Evolutionary conservation across 1,140 invertebrate genomes (phyloP), one percentile per base, ranked within the genome.

Genomic region (Magallana gigas): DNA sequence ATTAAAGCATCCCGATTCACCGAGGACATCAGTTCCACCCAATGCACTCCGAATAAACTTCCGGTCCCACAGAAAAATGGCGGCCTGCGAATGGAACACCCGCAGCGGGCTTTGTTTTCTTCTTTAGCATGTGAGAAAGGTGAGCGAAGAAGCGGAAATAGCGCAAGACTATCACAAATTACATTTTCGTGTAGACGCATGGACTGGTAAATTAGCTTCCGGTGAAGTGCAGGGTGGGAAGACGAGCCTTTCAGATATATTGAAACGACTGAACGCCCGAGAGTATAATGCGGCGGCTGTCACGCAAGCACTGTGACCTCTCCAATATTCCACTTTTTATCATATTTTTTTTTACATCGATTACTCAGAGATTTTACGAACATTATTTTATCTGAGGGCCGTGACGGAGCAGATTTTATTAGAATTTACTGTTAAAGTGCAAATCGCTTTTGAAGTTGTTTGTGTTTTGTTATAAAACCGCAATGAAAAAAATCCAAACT

Each of bases 21-120:
- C 68, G 68, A 76, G 68, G 23, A 23, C 68, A 76, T 76, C 68
- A 76, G 68, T 76, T 76, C 68, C 68, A 76, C 68, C 68, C 68
- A 76, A 76, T 76, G 68, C 68, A 76, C 68, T 76, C 68, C 68
- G 68, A 76, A 76, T 76, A 76, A 76, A 76, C 68, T 76, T 76
- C 68, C 68, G 68, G 68, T 76, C 68, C 68, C 68, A 76, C 68
- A 23, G 68, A 76, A 71, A 48, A 76, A 76, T 76, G 68, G 68
- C 68, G 68, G 68, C 18, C 8, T 29, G 68, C 8, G 68, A 76
- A 76, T 76, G 18, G 68, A 76, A 76, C 68, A 76, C 23, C 68
- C 68, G 68, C 68, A 76, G 18, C 11, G 23, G 68, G 18, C 23
- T 29, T 76, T 76, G 8, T 23, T 76, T 76, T 76, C 68, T 29